Base-by-base conservation (phyloP, 2,888 invertebrate genomes). In the Pycnomerus fuliginosus region DNA sequence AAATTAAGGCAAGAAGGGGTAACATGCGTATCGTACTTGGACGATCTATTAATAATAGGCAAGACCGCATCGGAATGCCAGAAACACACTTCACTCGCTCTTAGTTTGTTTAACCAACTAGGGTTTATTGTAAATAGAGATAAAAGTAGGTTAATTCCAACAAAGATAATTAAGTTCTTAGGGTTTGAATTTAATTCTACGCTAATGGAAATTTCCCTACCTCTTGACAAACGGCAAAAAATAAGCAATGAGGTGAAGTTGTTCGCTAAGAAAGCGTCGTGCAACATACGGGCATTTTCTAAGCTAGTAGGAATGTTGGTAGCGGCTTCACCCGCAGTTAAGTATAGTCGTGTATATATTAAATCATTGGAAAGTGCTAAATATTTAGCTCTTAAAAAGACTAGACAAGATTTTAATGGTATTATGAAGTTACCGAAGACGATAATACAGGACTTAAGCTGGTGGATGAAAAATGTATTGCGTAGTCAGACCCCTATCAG, bases 331-430 rank as follows among this genome's bases (percentile, higher is more conserved):
- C 63, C 62, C n/a, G n/a, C n/a, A n/a, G n/a, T n/a, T n/a, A n/a
- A n/a, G n/a, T n/a, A n/a, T n/a, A n/a, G n/a, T n/a, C n/a, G 63
- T 57, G 1, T 36, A 27, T 27, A 36, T 36, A 36, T 11, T 3
- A 25, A 27, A 4, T 8, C 2, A 4, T 27, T 36, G 8, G 36
- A 36, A 12, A 36, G 48, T 62, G 8, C 53, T 60, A 31, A 64
- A 64, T 36, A 58, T 61, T 2, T 60, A 52, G 54, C 44, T 64
- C 7, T 56, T 62, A n/a, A 60, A 61, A 1, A 64, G 63, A 43
- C 5, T 42, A 8, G 49, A 31, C 4, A 15, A 10, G 22, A 27
- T 13, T 36, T 16, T 11, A 15, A 15, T 13, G 5, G 2, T 3
- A 15, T n/a, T 2, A 30, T 30, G 30, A 5, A 11, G 2, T 7